These are phyloP conservation scores for Drosophila melanocephala DNA, from an alignment of 2,888 invertebrate species.

Conservation along the genomic window DNA sequence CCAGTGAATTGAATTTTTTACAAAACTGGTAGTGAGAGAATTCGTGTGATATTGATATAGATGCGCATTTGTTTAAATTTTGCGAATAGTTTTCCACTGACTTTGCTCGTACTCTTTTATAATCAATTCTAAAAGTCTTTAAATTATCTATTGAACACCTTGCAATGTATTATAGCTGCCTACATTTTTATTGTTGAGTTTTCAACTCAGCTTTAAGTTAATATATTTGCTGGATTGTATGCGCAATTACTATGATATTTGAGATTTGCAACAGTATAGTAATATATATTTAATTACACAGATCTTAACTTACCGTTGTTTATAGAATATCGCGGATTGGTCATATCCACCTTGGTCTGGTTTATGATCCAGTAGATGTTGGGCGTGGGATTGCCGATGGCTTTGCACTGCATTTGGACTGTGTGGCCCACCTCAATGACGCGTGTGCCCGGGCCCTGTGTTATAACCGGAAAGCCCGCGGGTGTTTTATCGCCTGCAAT, in stretches of 20 bases:
- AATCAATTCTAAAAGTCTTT: background rate
- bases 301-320: constrained; percentile 89
- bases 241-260: background rate
- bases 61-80: background rate
- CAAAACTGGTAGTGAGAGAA: background rate
- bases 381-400: constrained; percentile 93
- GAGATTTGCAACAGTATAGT: background rate
- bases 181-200: background rate
- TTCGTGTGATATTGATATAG: background rate
- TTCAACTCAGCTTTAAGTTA: background rate
- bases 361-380: constrained; percentile 97
- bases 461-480: constrained; percentile 95
- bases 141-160: background rate
- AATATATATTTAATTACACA: background rate
- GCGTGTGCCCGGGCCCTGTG: constrained; percentile 94
- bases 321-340: constrained; percentile 93
- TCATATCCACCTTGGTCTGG: constrained; percentile 94
- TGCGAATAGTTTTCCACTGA: background rate
- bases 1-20: constrained; percentile 12
- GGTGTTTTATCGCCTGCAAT: constrained; percentile 92
- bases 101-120: background rate
- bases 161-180: background rate
- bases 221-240: background rate
- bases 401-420: constrained; percentile 95
- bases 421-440: constrained; percentile 98